Evolutionary conservation across 2,888 invertebrate genomes (phyloP), one percentile per base, ranked within the genome.

Genomic region (Drosophila meridiana): DNA sequence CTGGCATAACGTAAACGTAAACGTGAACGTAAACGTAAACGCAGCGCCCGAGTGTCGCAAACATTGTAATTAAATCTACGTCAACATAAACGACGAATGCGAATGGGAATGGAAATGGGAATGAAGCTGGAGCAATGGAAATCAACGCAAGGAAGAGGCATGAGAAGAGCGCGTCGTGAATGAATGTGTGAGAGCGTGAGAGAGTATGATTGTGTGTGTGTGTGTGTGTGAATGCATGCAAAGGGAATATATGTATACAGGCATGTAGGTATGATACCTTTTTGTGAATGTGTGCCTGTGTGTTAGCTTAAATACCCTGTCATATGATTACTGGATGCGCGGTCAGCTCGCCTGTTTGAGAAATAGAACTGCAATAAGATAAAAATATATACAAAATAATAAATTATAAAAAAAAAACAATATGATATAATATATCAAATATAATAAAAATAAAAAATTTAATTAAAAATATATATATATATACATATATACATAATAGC

Each of bases 61-160:
- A 83, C 80, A 88, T 76, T 90, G 87, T 87, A 90, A 87, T 87
- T 88, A 87, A 87, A 86, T 90, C 89, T 88, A 70, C 89, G 89
- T 80, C 87, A 82, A 85, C 83, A 83, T 72, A 80, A 82, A 56
- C 74, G 75, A 71, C 75, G 56, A 76, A 71, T 69, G 53, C 68
- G 55, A 65, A 32, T 32, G 52, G 13, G 38, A 40, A 20, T 20
- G 20, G 73, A 53, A 76, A 69, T 69, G 52, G 65, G 55, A 65
- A 38, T 32, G 34, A 4, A 52, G 61, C 65, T 36, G 67, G n/a
- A 32, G 47, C 59, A 57, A 56, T 36, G 58, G 65, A 45, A 73
- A 57, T 58, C 50, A 50, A n/a, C 53, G 69, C 53, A 26, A 36
- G 57, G 14, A 32, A 8, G 30, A n/a, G 14, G 7, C 2, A 8